Base-by-base conservation (phyloP, 2,888 invertebrate species). In the Pardosa pseudoannulata region DNA sequence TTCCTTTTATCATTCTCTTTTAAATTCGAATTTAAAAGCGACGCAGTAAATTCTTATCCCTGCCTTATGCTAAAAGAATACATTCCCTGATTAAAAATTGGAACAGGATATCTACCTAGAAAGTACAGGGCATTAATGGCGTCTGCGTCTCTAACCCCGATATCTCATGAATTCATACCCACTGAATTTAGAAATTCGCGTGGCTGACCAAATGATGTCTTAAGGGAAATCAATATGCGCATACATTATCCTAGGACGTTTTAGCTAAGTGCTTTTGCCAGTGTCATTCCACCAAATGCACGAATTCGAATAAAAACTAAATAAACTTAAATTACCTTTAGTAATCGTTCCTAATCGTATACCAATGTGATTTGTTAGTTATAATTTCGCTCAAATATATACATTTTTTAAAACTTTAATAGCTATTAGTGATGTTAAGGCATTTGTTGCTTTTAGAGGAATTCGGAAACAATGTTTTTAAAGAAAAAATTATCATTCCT, bases 221-320 rank as follows among this genome's bases (percentile, higher is more conserved):
- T 75, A 36, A 32, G 36, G 50, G 76, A 78, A 83, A 83, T 83
- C 83, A 83, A 83, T 83, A 83, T 78, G 78, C 76, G 71, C 76
- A 83, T 83, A 83, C 72, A 83, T 83, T 83, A 83, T 64, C 64
- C 32, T 36, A 50, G 46, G 76, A 83, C 76, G 70, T 72, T 83
- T 83, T 76, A 83, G 76, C 83, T 78, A 72, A 78, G 76, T 83
- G 83, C 83, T 78, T 83, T 83, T 50, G 50, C 65, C 65, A 62
- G 67, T 41, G 16, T 71, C 70, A 70, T 68, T 39, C 23, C 19
- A 71, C 28, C n/a, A 75, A 65, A 83, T 67, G 46, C 46, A 46
- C 16, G 16, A 46, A 46, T 2, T 16, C 16, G 16, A 16, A 46
- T 6, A 46, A 46, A 46, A 46, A 46, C 46, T 46, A 46, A 46